These are phyloP conservation scores for Lasioglossum malachurum DNA, from an alignment of 2,888 invertebrate species.

Conservation along the genomic window DNA sequence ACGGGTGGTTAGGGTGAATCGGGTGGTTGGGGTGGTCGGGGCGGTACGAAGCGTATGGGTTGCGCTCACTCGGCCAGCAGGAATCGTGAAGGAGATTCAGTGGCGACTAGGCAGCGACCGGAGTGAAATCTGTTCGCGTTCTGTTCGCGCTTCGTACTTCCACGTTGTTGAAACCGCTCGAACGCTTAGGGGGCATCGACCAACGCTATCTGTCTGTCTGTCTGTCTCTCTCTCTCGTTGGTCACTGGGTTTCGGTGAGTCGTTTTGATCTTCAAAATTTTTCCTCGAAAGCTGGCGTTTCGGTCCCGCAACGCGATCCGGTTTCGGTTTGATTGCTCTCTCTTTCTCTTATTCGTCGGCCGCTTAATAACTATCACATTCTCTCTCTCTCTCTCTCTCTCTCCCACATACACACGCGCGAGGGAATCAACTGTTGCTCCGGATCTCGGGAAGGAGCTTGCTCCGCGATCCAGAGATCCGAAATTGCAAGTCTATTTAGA, in stretches of 20 bases:
- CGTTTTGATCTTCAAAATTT: not conserved
- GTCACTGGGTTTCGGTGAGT: conserved; percentile 31
- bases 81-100: conserved; percentile 59
- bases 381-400: too few species aligned
- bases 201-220: not conserved
- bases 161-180: conserved; percentile 35
- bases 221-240: not conserved
- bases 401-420: too few species aligned
- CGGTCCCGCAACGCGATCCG: not conserved
- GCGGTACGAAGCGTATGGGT: not conserved
- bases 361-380: not conserved
- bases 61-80: conserved; percentile 14
- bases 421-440: conserved; percentile 5
- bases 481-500: not conserved
- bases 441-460: not conserved
- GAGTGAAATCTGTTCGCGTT: conserved; percentile 40
- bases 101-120: conserved; percentile 69
- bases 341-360: not conserved
- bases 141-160: not conserved
- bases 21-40: not conserved
- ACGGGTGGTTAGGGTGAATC: conserved; percentile 3
- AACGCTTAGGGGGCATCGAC: not conserved
- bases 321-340: not conserved
- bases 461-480: not conserved
- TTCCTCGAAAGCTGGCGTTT: not conserved